These are phyloP conservation scores for Paramormyrops hopkinsi DNA, from an alignment of 2,797 vertebrate genomes.

Conservation along the genomic window DNA sequence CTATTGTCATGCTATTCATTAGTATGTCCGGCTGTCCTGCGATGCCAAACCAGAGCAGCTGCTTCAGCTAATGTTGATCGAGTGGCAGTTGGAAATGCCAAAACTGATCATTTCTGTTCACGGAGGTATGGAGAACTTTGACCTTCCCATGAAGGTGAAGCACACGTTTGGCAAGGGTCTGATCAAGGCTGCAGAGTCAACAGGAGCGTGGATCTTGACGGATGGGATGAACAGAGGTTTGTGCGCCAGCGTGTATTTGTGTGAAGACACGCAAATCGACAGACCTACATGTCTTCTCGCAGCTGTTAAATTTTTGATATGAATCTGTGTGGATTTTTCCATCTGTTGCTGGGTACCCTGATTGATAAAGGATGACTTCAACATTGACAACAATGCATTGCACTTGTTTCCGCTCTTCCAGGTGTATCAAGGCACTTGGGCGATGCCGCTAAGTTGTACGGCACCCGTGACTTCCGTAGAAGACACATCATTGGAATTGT, in stretches of 20 bases:
- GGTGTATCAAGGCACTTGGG: conserved; percentile 89
- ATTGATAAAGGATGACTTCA: neutral
- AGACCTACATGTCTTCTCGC: neutral
- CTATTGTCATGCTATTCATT: conserved; percentile 26
- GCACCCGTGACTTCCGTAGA: conserved; percentile 75
- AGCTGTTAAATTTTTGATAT: neutral
- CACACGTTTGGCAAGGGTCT: conserved; percentile 84
- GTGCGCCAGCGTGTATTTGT: neutral
- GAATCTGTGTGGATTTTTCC: neutral
- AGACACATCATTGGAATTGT: conserved; percentile 84
- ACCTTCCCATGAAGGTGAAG: conserved; percentile 72
- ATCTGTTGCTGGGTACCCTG: neutral
- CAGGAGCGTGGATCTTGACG: conserved; percentile 91
- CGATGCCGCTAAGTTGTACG: conserved; percentile 78
- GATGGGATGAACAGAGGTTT: conserved; percentile 87
- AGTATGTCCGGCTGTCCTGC: conserved; percentile 86
- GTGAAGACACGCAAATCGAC: neutral
- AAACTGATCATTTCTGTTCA: conserved; percentile 88
- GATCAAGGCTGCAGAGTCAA: conserved; percentile 82
- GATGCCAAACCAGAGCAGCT: conserved; percentile 77
- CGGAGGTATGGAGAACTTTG: conserved; percentile 85
- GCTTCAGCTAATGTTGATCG: conserved; percentile 80
- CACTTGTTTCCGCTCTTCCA: conserved; percentile 38
- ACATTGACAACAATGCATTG: neutral
- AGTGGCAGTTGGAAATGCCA: conserved; percentile 94